phyloP scores from a whole-genome alignment of 1,140 invertebrate species.

The Nilaparvata lugens region DNA sequence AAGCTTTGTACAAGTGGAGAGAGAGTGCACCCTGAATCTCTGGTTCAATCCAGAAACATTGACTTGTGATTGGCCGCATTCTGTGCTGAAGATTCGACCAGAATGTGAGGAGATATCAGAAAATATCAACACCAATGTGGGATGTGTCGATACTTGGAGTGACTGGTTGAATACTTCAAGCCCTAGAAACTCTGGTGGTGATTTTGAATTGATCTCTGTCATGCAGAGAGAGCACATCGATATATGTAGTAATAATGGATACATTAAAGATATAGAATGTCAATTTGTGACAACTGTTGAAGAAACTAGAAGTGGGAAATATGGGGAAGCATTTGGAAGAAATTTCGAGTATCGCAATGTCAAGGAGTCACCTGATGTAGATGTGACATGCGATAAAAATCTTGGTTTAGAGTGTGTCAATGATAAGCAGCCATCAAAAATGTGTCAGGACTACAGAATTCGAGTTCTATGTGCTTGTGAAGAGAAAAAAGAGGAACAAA shows the following conservation, averaged over 20 bases:
- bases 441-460: slow-evolving; percentile 37
- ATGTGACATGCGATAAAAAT: slow-evolving; percentile 22
- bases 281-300: not conserved
- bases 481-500: slow-evolving; percentile 4
- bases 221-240: not conserved
- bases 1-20: slow-evolving; percentile 39
- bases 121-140: slow-evolving; percentile 1
- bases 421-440: slow-evolving; percentile 19
- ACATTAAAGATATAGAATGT: slow-evolving; percentile 14
- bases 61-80: slow-evolving; percentile 43
- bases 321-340: no score
- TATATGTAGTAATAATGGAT: slow-evolving; percentile 1
- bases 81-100: slow-evolving; percentile 48
- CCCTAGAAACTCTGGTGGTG: slow-evolving; percentile 8
- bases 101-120: slow-evolving; percentile 37
- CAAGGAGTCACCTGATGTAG: slow-evolving; percentile 20
- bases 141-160: slow-evolving; percentile 11
- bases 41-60: slow-evolving; percentile 46
- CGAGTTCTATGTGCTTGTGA: slow-evolving; percentile 24
- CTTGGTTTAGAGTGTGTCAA: slow-evolving; percentile 27
- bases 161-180: slow-evolving; percentile 13
- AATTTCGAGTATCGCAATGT: slow-evolving; percentile 13
- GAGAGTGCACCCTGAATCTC: slow-evolving; percentile 45
- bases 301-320: not conserved
- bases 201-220: slow-evolving; percentile 12